These are phyloP conservation scores for Drosophila dives DNA, from an alignment of 2,888 invertebrate species.

Conservation along the genomic window DNA sequence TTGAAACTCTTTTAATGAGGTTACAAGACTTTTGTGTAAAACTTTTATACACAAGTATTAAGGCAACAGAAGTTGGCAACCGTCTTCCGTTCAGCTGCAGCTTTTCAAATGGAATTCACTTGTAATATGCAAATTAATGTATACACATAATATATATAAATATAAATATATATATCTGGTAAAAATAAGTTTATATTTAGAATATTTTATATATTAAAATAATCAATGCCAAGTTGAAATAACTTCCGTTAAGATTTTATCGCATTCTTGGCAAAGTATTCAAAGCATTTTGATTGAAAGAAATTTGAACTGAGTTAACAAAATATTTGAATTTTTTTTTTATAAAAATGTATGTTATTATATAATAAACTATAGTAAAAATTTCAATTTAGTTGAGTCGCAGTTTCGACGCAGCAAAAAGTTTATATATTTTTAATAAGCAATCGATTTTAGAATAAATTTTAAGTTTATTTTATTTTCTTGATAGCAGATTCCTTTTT, in stretches of 20 bases:
- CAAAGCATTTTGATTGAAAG: not conserved
- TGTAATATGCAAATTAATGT: conserved; percentile 50
- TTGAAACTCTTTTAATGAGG: conserved; percentile 65
- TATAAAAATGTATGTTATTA: not conserved
- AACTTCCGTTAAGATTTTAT: not conserved
- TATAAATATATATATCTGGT: not conserved
- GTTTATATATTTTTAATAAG: not conserved
- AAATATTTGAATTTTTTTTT: not conserved
- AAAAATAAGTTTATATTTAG: not conserved
- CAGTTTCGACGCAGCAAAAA: not conserved
- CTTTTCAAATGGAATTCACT: conserved; percentile 43
- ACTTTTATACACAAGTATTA: conserved; percentile 35
- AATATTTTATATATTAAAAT: not conserved
- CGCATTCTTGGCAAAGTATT: not conserved
- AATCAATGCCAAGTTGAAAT: not conserved
- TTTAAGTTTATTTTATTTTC: not conserved
- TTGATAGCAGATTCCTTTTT: not conserved
- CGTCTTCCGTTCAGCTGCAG: conserved; percentile 7
- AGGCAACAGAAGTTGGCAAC: conserved; percentile 3
- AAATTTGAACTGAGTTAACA: not conserved
- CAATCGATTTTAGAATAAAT: too few species aligned
- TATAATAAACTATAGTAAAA: not conserved
- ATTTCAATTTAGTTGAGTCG: not conserved
- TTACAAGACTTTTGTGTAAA: conserved; percentile 60
- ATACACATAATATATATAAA: not conserved